Evolutionary conservation across 2,113 vertebrate species (phyloP).

Genomic region (Eublepharis macularius): DNA sequence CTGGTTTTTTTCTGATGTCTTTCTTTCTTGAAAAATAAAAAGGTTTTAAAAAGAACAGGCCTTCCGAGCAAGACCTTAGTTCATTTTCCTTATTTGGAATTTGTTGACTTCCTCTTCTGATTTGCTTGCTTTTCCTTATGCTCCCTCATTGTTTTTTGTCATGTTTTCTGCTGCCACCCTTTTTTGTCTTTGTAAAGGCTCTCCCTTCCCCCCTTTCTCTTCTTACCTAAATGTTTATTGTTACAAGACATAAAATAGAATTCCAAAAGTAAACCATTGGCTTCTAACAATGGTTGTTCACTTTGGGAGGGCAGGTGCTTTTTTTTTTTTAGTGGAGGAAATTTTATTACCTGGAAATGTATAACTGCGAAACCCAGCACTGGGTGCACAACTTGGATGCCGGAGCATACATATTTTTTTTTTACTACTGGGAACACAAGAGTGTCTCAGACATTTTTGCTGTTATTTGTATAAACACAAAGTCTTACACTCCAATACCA

Average conservation of each 20-base stretch:
- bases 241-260: too few relatives aligned
- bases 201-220: not conserved
- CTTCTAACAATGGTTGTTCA: too few relatives aligned
- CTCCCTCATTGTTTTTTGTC: not conserved
- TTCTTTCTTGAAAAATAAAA: not conserved
- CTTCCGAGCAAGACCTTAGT: not conserved
- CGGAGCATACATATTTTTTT: constrained; percentile 74
- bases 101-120: too few relatives aligned
- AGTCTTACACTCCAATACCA: constrained; percentile 81
- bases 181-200: too few relatives aligned
- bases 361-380: constrained; percentile 82
- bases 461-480: constrained; percentile 82
- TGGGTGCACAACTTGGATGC: constrained; percentile 85
- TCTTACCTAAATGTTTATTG: too few relatives aligned
- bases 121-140: not conserved
- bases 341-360: constrained; percentile 90
- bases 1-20: not conserved
- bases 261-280: too few relatives aligned
- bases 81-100: not conserved
- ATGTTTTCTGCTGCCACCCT: not conserved
- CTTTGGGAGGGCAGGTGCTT: too few relatives aligned
- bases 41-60: too few relatives aligned
- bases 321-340: constrained; percentile 85
- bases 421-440: constrained; percentile 85
- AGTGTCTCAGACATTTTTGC: constrained; percentile 80